Conservation (phyloP, 2,113 vertebrate species). For the Nibea coibor region DNA sequence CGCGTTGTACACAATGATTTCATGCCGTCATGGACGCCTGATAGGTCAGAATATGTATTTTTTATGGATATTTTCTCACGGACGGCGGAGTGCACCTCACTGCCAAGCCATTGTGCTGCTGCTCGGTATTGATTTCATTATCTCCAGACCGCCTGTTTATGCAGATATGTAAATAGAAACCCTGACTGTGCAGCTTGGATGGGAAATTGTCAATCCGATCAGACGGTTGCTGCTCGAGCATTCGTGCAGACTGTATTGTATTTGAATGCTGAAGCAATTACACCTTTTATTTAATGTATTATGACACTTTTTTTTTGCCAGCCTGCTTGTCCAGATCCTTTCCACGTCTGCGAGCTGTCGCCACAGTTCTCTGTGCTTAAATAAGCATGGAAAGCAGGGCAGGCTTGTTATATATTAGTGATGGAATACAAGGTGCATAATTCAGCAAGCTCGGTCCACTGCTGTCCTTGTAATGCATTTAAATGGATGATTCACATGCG, state of each 20-base stretch:
- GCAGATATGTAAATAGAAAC: conserved; percentile 39
- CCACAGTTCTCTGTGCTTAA: conserved; percentile 1
- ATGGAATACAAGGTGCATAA: conserved; percentile 4
- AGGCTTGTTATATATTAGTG: conserved; percentile 5
- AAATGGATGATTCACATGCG: background rate
- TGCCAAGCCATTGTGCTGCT: background rate
- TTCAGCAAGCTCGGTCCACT: background rate
- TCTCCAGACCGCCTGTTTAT: conserved; percentile 55
- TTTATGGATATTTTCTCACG: conserved; percentile 25
- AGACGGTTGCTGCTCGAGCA: conserved; percentile 22
- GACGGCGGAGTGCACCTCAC: background rate
- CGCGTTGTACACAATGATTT: conserved; percentile 18
- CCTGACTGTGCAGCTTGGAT: conserved; percentile 11
- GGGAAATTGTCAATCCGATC: conserved; percentile 24
- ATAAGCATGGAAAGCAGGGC: background rate
- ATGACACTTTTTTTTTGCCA: background rate
- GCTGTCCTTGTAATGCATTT: background rate
- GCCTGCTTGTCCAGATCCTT: background rate
- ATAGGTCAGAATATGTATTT: conserved; percentile 17
- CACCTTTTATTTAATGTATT: conserved; percentile 9
- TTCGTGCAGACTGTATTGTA: conserved; percentile 6
- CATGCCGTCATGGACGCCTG: conserved; percentile 4
- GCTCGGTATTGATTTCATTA: conserved; percentile 37
- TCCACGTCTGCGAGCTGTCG: background rate
- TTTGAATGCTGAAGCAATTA: conserved; percentile 2